Conservation (phyloP, 2,888 invertebrate species). For the Drosophila niveifrons region DNA sequence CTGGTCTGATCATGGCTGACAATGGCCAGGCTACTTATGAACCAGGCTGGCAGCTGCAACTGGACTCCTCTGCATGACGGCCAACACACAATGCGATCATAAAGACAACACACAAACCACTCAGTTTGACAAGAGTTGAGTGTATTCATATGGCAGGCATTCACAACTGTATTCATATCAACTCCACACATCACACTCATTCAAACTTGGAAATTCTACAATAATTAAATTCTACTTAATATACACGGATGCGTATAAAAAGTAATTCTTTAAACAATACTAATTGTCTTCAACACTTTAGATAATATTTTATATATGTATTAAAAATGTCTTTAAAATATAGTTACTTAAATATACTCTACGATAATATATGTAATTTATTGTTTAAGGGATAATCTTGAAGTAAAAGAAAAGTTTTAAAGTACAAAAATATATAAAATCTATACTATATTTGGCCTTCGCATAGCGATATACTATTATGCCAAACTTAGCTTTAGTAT, state of each 20-base stretch:
- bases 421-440: no score
- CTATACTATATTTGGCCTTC: no score
- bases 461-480: no score
- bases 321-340: no score
- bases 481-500: no score
- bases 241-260: not conserved
- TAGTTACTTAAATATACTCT: no score
- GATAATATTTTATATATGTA: not conserved
- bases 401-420: no score
- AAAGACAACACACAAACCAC: conserved; percentile 32
- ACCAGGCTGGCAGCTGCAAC: conserved; percentile 33
- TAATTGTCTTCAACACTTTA: not conserved
- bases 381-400: no score
- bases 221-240: not conserved
- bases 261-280: not conserved
- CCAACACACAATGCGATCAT: conserved; percentile 48
- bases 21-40: conserved; percentile 67
- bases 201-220: conserved; percentile 1
- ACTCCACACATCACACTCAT: not conserved
- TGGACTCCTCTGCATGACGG: conserved; percentile 14
- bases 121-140: conserved; percentile 16
- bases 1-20: conserved; percentile 43
- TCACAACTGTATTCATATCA: conserved; percentile 10
- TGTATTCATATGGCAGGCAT: conserved; percentile 4
- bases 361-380: no score